Evolutionary conservation across 2,797 vertebrate genomes (phyloP).

Genomic region (Trematomus bernacchii): DNA sequence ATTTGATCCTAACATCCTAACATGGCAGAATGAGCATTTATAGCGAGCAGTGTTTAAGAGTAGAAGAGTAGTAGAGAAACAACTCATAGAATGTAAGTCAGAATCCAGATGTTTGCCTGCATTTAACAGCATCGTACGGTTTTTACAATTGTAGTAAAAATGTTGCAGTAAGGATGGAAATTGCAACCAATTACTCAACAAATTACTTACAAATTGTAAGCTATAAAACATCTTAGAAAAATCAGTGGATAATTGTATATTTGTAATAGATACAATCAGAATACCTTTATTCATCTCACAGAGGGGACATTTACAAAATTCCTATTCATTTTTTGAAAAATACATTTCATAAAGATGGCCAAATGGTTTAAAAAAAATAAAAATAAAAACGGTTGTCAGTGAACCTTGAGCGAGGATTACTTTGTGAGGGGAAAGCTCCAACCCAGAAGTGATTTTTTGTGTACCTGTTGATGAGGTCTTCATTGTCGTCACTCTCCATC

Average conservation of each 20-base stretch:
- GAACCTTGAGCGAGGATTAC: background rate
- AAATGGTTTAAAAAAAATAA: no score
- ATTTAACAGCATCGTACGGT: no score
- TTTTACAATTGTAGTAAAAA: no score
- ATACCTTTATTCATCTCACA: no score
- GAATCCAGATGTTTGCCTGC: background rate
- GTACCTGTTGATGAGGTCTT: conserved; percentile 99
- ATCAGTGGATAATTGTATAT: background rate
- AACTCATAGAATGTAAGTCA: background rate
- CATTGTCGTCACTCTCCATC: conserved; percentile 98
- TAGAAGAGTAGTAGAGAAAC: background rate
- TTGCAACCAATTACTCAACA: background rate
- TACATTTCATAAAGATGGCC: no score
- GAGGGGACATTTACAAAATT: no score
- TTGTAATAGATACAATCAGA: background rate
- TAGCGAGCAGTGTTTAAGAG: background rate
- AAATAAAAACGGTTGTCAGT: background rate
- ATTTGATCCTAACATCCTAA: background rate
- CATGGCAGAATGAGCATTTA: background rate
- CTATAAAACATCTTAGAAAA: background rate
- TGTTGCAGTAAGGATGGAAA: background rate
- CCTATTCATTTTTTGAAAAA: no score
- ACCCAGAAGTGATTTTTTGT: background rate
- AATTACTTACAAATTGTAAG: background rate
- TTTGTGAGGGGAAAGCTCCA: background rate